Evolutionary conservation across 2,797 vertebrate genomes (phyloP), one percentile per base, ranked within the genome.

Genomic region (Spondyliosoma cantharus): DNA sequence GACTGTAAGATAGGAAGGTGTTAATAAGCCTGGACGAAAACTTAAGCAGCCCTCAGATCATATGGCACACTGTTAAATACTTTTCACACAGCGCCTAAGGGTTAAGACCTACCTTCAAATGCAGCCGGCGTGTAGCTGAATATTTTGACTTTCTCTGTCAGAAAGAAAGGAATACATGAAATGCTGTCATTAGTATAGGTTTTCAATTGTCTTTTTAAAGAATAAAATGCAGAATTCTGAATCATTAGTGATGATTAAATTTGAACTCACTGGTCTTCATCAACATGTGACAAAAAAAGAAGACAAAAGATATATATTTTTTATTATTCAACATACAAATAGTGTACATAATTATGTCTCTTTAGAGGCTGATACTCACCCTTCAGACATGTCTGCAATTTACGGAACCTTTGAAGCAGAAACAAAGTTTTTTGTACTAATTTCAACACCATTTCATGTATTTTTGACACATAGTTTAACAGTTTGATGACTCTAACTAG

Each of bases 351-450:
- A 49, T 22, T 63, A 60, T 69, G 16, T 9, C 15, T 15, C 3
- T 59, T 22, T 37, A 37, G 43, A 63, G 5, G 11, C 16, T 20
- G 42, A 49, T 81, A 92, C 93, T 94, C 87, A 95, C 95, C 92
- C 94, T 74, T 96, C 94, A 92, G 95, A 95, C 95, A 96, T 96
- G 72, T 29, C 72, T 87, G 78, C 67, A 85, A 65, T n/a, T 86
- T 82, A 71, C 25, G 8, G 52, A 66, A 24, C 82, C 91, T 94
- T 74, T 68, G 73, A 71, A 78, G 72, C n/a, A 52, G 27, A 82
- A 82, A 77, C 7, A 71, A 7, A 14, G 3, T 49, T 37, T 71
- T 19, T 49, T 29, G 60, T n/a, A 62, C 27, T 53, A 1, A 46
- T 73, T 61, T 81, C 32, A 24, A 49, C 9, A 32, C 13, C 45